phyloP scores from a whole-genome alignment of 2,113 vertebrate genomes.

The Pomatostomus ruficeps region DNA sequence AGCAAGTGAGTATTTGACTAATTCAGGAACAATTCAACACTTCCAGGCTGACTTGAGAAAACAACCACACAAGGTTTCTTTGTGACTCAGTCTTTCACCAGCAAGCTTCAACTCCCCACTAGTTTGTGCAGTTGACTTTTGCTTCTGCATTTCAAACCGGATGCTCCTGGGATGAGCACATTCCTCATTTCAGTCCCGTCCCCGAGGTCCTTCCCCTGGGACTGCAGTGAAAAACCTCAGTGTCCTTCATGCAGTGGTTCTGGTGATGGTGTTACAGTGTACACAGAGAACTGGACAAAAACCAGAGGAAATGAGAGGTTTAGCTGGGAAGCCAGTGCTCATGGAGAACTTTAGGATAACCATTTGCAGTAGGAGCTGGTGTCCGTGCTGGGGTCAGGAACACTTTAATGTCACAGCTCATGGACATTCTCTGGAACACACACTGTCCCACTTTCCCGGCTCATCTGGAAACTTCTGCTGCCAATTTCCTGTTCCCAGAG shows the following conservation, averaged over 20 bases:
- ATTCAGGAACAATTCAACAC: not conserved
- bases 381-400: not conserved
- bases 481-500: not conserved
- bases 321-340: not conserved
- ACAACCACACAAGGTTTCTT: not conserved
- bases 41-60: not conserved
- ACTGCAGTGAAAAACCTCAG: not conserved
- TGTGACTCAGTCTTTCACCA: not conserved
- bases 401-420: not conserved
- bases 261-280: rapidly evolving
- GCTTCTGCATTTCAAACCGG: not conserved
- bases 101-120: not conserved
- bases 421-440: not conserved
- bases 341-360: not conserved
- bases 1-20: not conserved
- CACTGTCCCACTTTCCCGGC: not conserved
- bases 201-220: not conserved
- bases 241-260: not conserved
- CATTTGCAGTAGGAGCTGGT: not conserved
- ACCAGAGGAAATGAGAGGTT: not conserved
- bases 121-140: not conserved
- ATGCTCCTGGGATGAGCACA: rapidly evolving
- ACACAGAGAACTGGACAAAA: not conserved
- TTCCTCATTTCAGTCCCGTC: not conserved
- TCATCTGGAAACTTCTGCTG: not conserved